Evolutionary conservation across 2,113 vertebrate genomes (phyloP).

Genomic region (Delphinus delphis): DNA sequence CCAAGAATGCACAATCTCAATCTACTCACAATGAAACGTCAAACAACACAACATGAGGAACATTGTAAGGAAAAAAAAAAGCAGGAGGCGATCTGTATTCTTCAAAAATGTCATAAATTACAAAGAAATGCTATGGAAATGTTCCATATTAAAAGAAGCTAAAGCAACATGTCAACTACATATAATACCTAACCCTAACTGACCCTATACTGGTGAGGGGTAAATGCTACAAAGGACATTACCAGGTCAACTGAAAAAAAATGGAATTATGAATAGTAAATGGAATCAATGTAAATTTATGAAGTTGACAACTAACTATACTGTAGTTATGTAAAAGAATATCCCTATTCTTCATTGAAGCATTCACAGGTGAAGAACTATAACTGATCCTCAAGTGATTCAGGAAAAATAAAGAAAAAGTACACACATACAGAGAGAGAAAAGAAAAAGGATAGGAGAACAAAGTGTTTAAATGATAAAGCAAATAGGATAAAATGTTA

Average conservation of each 20-base stretch:
- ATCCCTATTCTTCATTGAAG: neutral
- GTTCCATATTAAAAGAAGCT: neutral
- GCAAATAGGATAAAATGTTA: conserved; percentile 9
- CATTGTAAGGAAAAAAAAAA: too few relatives aligned
- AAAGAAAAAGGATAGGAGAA: neutral
- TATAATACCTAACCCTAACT: neutral
- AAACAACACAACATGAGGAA: neutral
- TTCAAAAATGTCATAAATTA: conserved; percentile 1
- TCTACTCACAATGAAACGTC: neutral
- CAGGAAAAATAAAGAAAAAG: neutral
- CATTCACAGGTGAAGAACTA: neutral
- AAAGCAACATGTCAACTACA: neutral
- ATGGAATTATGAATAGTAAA: neutral
- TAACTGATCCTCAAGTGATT: neutral
- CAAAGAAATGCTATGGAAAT: conserved; percentile 14
- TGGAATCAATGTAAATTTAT: neutral
- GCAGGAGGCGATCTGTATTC: neutral
- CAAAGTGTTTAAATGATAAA: neutral
- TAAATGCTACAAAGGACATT: conserved; percentile 18
- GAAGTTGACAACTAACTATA: neutral
- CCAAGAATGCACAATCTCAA: conserved; percentile 11
- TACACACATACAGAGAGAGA: neutral
- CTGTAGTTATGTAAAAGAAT: neutral
- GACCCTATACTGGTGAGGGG: neutral
- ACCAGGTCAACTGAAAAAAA: neutral